A percentile compares a stretch with the other conserved stretches of the same genome.
These are phyloP conservation scores for Linyphia triangularis DNA, from an alignment of 2,888 invertebrate species.

Conservation along the genomic window DNA sequence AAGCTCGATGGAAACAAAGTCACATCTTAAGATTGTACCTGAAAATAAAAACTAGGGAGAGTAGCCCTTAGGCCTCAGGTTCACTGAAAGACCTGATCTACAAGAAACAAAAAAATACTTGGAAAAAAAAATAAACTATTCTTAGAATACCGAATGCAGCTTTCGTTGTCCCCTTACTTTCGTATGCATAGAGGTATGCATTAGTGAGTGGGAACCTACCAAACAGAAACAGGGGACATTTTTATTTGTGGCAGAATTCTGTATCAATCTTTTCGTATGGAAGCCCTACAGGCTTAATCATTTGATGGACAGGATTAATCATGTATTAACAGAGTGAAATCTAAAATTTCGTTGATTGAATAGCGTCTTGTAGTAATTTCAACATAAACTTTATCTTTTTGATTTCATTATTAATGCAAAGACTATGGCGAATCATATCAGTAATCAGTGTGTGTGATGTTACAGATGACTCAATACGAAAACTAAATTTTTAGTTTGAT, in stretches of 20 bases:
- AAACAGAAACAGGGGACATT: background rate
- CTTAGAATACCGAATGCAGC: background rate
- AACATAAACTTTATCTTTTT: background rate
- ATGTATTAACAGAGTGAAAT: conserved; percentile 12
- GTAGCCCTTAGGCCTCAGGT: background rate
- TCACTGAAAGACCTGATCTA: background rate
- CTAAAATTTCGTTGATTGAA: conserved; percentile 14
- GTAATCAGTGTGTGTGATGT: too few relatives aligned
- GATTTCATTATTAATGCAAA: background rate
- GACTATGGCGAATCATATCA: too few relatives aligned
- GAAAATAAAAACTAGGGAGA: background rate
- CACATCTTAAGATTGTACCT: conserved; percentile 7
- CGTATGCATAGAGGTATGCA: conserved; percentile 63
- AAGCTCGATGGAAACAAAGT: conserved; percentile 19
- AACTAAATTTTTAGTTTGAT: too few relatives aligned
- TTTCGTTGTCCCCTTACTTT: conserved; percentile 21
- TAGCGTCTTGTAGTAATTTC: background rate
- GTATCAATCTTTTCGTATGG: background rate
- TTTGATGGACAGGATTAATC: conserved; percentile 50
- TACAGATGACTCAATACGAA: too few relatives aligned
- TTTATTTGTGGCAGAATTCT: conserved; percentile 3
- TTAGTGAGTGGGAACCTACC: conserved; percentile 45
- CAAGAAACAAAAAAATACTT: background rate
- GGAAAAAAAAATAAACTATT: background rate
- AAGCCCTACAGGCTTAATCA: conserved; percentile 42